Base-by-base conservation (phyloP, 2,797 vertebrate genomes). In the Nasua narica region DNA sequence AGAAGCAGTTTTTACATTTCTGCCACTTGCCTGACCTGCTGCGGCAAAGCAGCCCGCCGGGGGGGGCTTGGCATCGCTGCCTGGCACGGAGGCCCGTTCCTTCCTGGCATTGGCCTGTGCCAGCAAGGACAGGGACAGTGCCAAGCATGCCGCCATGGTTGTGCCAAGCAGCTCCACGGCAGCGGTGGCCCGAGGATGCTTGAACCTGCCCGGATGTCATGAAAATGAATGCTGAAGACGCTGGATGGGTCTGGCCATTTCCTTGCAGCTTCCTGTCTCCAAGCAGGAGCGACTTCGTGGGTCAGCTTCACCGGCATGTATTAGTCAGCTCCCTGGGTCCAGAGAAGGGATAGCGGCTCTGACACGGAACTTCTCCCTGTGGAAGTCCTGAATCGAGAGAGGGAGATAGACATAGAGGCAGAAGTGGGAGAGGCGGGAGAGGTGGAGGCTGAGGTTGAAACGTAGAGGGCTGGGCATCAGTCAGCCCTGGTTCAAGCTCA, bases 1-100 rank as follows among this genome's bases (percentile, higher is more conserved):
- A 94, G 94, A 93, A 95, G 58, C 84, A 65, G 60, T 97, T 97
- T 95, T 89, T 91, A 92, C 58, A 84, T 97, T 93, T 72, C 43
- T 87, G 85, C 91, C 95, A 77, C 81, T 97, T 77, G 81, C 85
- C 89, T 90, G 96, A 95, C 91, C 93, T 96, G 90, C 95, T 82
- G 60, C 0, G 35, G 83, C 84, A 94, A 95, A 93, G 89, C 76
- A 86, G 78, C 83, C 92, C 12, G 2, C 92, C 35, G 46, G 74
- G 90, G 77, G 77, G 32, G 50, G 54, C 74, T 94, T 97, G 97
- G 90, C 87, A 92, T 60, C 93, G 54, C 18, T 50, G 40, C 70
- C 46, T 97, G 90, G 87, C 69, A 67, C 62, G 35, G 70, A 12
- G 82, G 85, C 90, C 87, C n/a, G 7, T 70, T 96, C 40, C 91